Conservation (phyloP, 2,797 vertebrate genomes). For the Sebastiscus tertius region DNA sequence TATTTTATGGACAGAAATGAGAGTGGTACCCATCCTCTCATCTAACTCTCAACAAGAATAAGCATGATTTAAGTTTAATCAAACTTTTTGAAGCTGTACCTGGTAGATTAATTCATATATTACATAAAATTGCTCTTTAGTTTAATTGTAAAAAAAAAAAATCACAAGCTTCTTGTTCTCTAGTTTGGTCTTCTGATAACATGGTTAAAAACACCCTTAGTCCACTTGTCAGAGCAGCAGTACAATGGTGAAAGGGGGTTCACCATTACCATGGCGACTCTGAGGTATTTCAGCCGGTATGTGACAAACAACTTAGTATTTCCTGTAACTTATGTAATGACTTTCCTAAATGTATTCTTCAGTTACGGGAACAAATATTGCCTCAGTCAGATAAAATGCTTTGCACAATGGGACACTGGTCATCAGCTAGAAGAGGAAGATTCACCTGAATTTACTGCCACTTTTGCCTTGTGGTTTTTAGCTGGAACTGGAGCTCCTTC, state of each 20-base stretch:
- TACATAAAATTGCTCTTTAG: not conserved
- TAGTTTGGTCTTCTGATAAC: not conserved
- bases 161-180: not conserved
- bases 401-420: not conserved
- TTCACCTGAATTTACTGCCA: not conserved
- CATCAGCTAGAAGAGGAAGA: not conserved
- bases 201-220: not conserved
- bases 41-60: not conserved
- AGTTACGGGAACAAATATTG: not conserved
- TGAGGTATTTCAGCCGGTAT: slow-evolving; percentile 8
- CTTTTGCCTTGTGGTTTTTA: not conserved
- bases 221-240: not conserved
- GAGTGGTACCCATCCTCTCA: no score
- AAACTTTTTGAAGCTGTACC: not conserved
- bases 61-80: not conserved
- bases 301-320: not conserved
- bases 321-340: not conserved
- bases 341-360: not conserved
- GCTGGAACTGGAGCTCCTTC: slow-evolving; percentile 6
- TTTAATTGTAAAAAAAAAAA: no score
- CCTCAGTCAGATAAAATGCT: not conserved
- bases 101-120: not conserved
- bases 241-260: not conserved
- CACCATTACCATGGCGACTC: not conserved
- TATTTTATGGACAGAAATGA: no score